A percentile compares a stretch with the other conserved stretches of the same genome.
Evolutionary conservation across 2,113 vertebrate genomes (phyloP).

Genomic region (Gallinago undulata): DNA sequence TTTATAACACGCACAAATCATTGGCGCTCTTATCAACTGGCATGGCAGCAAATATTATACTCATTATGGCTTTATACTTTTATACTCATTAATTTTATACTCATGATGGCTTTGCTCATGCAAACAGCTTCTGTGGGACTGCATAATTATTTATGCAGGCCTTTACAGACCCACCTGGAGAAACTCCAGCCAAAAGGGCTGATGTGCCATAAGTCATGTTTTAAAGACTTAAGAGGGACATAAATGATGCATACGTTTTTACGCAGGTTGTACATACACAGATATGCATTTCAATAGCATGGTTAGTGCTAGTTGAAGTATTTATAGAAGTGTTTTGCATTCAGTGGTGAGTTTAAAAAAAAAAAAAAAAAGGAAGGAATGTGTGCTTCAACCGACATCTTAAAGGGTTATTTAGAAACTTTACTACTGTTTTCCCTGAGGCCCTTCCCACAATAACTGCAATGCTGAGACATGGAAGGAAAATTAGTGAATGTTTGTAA

Average conservation of each 20-base stretch:
- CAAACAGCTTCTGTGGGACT: neutral
- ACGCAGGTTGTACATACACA: neutral
- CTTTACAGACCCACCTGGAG: neutral
- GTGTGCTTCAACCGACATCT: neutral
- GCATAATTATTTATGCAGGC: neutral
- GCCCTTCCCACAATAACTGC: conserved; percentile 1
- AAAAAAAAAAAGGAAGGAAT: neutral
- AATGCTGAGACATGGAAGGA: neutral
- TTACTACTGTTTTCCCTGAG: neutral
- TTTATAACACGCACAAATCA: neutral
- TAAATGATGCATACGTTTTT: neutral
- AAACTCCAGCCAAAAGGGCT: neutral
- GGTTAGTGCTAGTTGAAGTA: neutral
- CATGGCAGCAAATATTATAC: neutral
- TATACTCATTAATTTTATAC: neutral
- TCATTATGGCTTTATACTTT: too few relatives aligned
- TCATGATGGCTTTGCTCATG: neutral
- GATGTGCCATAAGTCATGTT: neutral
- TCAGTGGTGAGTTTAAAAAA: neutral
- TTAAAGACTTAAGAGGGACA: neutral
- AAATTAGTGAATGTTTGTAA: conserved; percentile 9
- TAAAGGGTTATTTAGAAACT: neutral
- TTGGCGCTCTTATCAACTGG: neutral
- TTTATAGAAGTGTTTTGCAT: conserved; percentile 44
- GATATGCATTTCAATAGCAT: neutral